Evolutionary conservation across 2,797 vertebrate genomes (phyloP), one percentile per base, ranked within the genome.

Genomic region (Bradypodion pumilum): DNA sequence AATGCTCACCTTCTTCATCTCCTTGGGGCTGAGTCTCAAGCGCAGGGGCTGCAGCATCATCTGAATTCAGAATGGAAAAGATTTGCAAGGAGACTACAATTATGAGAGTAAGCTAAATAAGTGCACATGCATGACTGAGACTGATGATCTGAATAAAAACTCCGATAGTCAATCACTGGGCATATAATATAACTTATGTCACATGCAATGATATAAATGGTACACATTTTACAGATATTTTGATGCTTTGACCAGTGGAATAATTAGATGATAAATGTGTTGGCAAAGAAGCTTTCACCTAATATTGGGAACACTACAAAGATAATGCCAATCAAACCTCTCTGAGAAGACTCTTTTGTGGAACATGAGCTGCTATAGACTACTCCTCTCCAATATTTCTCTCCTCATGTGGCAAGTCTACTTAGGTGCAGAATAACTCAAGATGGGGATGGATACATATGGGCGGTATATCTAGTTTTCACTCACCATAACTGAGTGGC

Each of bases 31-130:
- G 98, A 46, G 97, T 95, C 88, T 99, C 98, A 95, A 97, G 91
- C 40, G 96, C 95, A 0, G 97, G 95, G 83, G 96, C 96, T 59
- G 97, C 95, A 78, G 96, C 95, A 93, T 98, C 98, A 98, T 99
- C 98, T 99, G 98, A 97, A 97, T 98, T 98, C 96, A 98, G 97
- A 99, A 98, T 97, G 97, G 97, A 99, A 97, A 98, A 99, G 96
- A 98, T 98, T 98, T 98, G 97, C 97, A 98, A 97, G 96, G 97
- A 98, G 97, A 98, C 98, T 98, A 98, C 97, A 97, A 98, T 98
- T 97, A 98, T 95, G 92, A 98, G 94, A 97, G 97, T 97, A 96
- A 97, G 95, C 91, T 94, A 97, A 93, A 96, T 96, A 93, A 96
- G 91, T 96, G 94, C 86, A 94, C 86, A 94, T 91, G 93, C 90